Base-by-base conservation (phyloP, 1,140 invertebrate genomes). In the Drosophila grimshawi region DNA sequence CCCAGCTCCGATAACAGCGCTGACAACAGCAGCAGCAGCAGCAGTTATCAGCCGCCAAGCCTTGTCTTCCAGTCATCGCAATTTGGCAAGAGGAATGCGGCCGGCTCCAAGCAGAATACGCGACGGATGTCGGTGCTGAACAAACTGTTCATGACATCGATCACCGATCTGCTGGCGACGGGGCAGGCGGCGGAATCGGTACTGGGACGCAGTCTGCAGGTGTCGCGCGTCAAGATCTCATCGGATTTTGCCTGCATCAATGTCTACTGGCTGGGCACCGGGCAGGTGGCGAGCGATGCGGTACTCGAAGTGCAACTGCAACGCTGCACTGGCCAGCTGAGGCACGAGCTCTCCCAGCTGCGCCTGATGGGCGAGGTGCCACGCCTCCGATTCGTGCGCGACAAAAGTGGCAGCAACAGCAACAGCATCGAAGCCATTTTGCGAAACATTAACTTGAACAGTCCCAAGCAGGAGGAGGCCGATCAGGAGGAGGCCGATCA, bases 121-220 rank as follows among this genome's bases (percentile, higher is more conserved):
- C 92, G 93, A 49, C 91, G 96, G 86, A 92, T 94, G 5, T 92
- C 92, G 0, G 94, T 96, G 43, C 88, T 97, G 5, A 96, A 97
- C 90, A 96, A 96, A 92, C 68, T 97, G n/a, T 97, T 97, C 78
- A 97, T 97, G 96, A 94, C 94, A 80, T 93, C 96, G 51, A 95
- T 97, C 11, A 96, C 96, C 1, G 96, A 96, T 79, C 88, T 96
- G 6, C 94, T 97, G 93, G 94, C 95, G 2, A 95, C 95, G 3
- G 95, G 95, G 2, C 94, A 95, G 75, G 92, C 95, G 19, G 93
- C 94, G 4, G 85, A 93, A 30, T 81, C 94, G 39, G 86, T 97
- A 66, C 43, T 94, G n/a, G 95, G 95, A 3, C 92, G 93, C 75
- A 94, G 94, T 5, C 94, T 97, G 67, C 95, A 97, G 93, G 94